Percentiles rank a stretch among this genome's conserved stretches.
Conservation (phyloP, 2,888 invertebrate species). For the Heteromyza rotundicornis region DNA sequence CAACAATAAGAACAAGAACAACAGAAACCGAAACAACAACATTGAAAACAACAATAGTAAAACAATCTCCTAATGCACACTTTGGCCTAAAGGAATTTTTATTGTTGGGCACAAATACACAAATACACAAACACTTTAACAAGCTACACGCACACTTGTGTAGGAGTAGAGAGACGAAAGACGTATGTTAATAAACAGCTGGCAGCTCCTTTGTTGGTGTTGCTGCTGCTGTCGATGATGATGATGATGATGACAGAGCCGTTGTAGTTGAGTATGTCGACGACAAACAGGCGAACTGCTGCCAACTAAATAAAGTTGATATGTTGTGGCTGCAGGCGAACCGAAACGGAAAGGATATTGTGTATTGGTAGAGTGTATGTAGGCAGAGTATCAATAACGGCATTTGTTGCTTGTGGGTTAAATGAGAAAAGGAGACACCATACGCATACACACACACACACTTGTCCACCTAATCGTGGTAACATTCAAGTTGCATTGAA, state of each 20-base stretch:
- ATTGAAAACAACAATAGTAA: conserved; percentile 44
- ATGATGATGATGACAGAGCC: background rate
- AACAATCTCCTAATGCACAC: conserved; percentile 54
- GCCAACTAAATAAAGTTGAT: no score
- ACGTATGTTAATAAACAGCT: conserved; percentile 53
- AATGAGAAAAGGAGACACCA: no score
- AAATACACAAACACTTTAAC: conserved; percentile 8
- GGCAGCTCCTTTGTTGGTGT: conserved; percentile 47
- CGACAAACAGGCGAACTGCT: background rate
- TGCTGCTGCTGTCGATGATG: background rate
- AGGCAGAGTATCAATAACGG: no score
- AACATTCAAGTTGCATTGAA: no score
- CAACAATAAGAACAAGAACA: conserved; percentile 33
- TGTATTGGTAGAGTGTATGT: no score
- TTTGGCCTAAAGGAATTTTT: conserved; percentile 54
- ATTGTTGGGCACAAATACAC: conserved; percentile 37
- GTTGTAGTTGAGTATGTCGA: no score
- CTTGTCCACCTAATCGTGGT: no score
- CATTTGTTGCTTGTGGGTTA: no score
- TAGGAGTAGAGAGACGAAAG: conserved; percentile 28
- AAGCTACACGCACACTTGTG: conserved; percentile 15
- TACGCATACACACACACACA: no score
- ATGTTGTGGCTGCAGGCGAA: no score
- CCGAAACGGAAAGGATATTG: no score
- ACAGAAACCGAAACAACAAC: background rate